A percentile compares a stretch with the other conserved stretches of the same genome.
Conservation (phyloP, 1,140 invertebrate genomes). For the Neodiprion fabricii region DNA sequence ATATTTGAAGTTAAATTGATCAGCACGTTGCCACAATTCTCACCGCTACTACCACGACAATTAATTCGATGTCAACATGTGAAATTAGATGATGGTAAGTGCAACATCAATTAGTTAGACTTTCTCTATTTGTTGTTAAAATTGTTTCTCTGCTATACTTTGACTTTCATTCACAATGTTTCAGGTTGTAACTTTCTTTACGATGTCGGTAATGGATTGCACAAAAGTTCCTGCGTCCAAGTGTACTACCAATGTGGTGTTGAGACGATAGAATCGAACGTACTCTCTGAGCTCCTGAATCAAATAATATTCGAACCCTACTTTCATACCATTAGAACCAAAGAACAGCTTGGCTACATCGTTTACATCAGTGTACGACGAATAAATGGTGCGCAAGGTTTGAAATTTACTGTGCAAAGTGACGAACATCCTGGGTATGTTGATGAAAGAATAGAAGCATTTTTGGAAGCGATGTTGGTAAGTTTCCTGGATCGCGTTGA, state of each 20-base stretch:
- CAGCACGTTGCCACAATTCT: conserved; percentile 58
- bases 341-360: conserved; percentile 94
- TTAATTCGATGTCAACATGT: conserved; percentile 81
- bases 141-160: too few relatives aligned
- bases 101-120: neutral
- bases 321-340: conserved; percentile 87
- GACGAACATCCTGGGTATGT: conserved; percentile 83
- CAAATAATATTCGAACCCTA: conserved; percentile 92
- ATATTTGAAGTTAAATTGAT: conserved; percentile 73
- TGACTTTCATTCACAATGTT: conserved; percentile 34
- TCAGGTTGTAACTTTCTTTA: conserved; percentile 79
- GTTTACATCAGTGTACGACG: conserved; percentile 80
- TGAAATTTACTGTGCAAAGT: conserved; percentile 91
- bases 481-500: conserved; percentile 32
- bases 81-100: conserved; percentile 80
- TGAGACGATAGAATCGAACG: conserved; percentile 80
- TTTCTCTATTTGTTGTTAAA: too few relatives aligned
- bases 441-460: conserved; percentile 87
- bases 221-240: conserved; percentile 87
- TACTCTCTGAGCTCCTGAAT: conserved; percentile 83
- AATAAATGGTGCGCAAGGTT: conserved; percentile 83
- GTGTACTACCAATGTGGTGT: conserved; percentile 89
- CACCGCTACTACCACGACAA: conserved; percentile 81
- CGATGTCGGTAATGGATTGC: conserved; percentile 78
- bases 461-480: conserved; percentile 82